Conservation (phyloP, 2,888 invertebrate genomes). For the Galerucella nymphaeae region DNA sequence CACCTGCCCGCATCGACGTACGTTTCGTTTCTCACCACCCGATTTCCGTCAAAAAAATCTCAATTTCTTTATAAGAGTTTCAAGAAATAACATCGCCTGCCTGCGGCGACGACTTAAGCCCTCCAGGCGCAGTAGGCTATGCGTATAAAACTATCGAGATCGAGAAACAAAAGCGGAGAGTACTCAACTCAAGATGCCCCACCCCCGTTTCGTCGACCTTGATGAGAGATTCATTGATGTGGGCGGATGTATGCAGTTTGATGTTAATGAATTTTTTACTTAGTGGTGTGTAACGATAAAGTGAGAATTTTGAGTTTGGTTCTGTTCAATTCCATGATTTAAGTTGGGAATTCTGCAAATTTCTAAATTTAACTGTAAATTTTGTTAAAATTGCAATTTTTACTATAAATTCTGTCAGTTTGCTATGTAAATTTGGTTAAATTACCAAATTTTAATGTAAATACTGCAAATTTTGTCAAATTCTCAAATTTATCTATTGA, state of each 20-base stretch:
- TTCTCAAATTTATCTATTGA: too few species aligned
- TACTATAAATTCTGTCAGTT: too few species aligned
- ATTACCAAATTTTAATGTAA: too few species aligned
- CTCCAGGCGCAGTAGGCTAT: slow-evolving; percentile 30
- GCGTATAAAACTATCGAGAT: slow-evolving; percentile 23
- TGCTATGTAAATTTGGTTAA: too few species aligned
- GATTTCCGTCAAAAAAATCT: slow-evolving; percentile 18
- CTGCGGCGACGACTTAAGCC: slow-evolving; percentile 19
- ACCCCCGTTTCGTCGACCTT: slow-evolving; percentile 48
- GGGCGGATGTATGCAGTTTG: slow-evolving; percentile 37
- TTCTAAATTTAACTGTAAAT: too few species aligned
- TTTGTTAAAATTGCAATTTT: too few species aligned
- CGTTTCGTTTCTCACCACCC: slow-evolving; percentile 6
- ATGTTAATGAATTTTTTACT: slow-evolving; percentile 4
- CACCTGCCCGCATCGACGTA: slow-evolving; percentile 4
- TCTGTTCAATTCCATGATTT: background rate
- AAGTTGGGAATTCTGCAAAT: background rate
- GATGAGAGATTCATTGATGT: slow-evolving; percentile 48
- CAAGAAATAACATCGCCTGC: slow-evolving; percentile 10
- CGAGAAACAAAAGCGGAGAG: slow-evolving; percentile 35
- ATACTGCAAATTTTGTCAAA: too few species aligned
- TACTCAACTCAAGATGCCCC: slow-evolving; percentile 45
- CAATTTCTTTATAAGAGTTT: slow-evolving; percentile 11
- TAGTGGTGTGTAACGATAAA: too few species aligned
- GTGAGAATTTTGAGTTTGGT: too few species aligned